A percentile compares a stretch with the other conserved stretches of the same genome.
phyloP scores from a whole-genome alignment of 2,797 vertebrate genomes.

The Poliocrania exsul region DNA sequence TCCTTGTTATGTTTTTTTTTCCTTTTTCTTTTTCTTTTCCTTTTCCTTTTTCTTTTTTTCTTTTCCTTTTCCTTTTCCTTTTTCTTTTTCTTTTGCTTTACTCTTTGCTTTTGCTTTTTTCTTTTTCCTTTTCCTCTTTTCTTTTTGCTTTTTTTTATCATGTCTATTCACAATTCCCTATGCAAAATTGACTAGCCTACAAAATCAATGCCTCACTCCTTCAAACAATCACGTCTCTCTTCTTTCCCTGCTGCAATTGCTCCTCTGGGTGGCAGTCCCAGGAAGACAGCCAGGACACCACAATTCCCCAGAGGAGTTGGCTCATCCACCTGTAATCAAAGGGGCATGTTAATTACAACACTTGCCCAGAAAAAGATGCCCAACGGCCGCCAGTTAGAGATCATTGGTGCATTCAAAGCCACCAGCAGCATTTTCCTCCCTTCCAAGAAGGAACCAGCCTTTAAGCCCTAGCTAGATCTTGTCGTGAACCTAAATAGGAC shows the following conservation, averaged over 20 bases:
- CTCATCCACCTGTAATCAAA: conserved; percentile 17
- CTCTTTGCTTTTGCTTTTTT: too few relatives aligned
- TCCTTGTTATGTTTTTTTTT: rapidly evolving
- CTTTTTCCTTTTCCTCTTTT: rapidly evolving
- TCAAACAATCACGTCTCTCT: background rate
- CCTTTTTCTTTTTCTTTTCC: rapidly evolving
- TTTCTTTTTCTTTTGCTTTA: rapidly evolving
- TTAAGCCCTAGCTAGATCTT: conserved; percentile 57
- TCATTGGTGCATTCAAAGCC: background rate
- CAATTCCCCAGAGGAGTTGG: background rate
- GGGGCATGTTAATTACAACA: conserved; percentile 39
- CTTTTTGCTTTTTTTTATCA: background rate
- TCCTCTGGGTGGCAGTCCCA: conserved; percentile 40
- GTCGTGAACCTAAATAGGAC: conserved; percentile 71
- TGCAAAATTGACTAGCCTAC: background rate
- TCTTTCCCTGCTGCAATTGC: background rate
- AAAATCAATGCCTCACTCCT: background rate
- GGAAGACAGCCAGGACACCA: conserved; percentile 26
- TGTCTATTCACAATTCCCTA: background rate
- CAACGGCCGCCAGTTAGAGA: background rate
- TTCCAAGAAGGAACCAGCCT: conserved; percentile 53
- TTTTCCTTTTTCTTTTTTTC: rapidly evolving
- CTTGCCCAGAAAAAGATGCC: conserved; percentile 37
- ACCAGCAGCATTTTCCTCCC: conserved; percentile 26
- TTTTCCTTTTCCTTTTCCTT: rapidly evolving